Base-by-base conservation (phyloP, 2,797 vertebrate genomes). In the Psittacula derbiana region DNA sequence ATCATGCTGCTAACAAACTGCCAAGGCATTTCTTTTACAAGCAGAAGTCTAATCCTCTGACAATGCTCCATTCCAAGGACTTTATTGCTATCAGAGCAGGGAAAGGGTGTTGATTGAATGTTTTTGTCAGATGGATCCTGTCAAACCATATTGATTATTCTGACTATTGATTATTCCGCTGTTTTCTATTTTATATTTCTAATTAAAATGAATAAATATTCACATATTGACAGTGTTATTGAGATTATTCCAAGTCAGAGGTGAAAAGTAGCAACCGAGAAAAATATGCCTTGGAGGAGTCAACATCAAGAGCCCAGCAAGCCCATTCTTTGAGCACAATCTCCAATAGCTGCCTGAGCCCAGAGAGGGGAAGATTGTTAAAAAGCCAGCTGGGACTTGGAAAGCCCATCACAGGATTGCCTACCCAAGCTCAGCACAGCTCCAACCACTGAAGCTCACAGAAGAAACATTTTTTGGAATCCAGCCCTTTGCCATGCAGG, bases 21-120 rank as follows among this genome's bases (percentile, higher is more conserved):
- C 88, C 82, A 47, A 95, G 80, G 78, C 95, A 92, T 94, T 95
- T 92, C 83, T 95, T 94, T 74, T 85, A 79, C 94, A 93, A 93
- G 91, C 86, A 93, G 76, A 86, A 85, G 84, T 88, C 80, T 94
- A 94, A 95, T 93, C 89, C 72, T 41, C 46, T 71, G 80, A 94
- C 79, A 96, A 66, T 86, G 86, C 86, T 90, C 44, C 40, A 58
- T 92, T 94, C 88, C 91, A 90, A 83, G 40, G 52, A 49, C 36
- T 84, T 86, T 40, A 11, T 36, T 92, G 33, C 53, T 88, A 24
- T 92, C 69, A 83, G 79, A 93, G 44, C 38, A 82, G 44, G 75
- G 49, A 75, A 88, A 53, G 44, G 61, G 70, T 92, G 70, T 84
- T 93, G 66, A 93, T 2, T 86, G 47, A 81, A 62, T 86, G 57